Base-by-base conservation (phyloP, 2,797 vertebrate genomes). In the Limnodromus scolopaceus region DNA sequence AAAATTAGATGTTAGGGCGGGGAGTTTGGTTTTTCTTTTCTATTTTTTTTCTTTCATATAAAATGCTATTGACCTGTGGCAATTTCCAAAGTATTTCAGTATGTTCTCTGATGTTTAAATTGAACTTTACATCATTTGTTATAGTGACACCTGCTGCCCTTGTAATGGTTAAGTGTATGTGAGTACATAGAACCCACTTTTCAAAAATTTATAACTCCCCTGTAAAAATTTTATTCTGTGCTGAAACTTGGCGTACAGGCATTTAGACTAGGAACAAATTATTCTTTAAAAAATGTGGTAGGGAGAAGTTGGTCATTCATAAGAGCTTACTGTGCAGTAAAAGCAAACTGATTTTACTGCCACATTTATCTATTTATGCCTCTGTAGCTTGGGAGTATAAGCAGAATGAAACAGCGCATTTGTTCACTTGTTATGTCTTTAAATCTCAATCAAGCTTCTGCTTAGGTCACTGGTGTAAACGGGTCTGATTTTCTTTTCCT, bases 61-160 rank as follows among this genome's bases (percentile, higher is more conserved):
- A 95, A 95, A 87, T 63, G 32, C 84, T 92, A 78, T 61, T 89
- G 91, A 96, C 92, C 94, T 87, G 72, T 93, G 94, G 94, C 95
- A 91, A 74, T 97, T 97, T 96, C 93, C 87, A 95, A 86, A 95
- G 92, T 91, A 95, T 96, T 97, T 96, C 91, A 87, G 32, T 89
- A 63, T 71, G 84, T 93, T 93, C 92, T 96, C 72, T 97, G 95
- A 95, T 96, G 96, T 94, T 96, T 96, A 97, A 94, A 96, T 91
- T 85, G 80, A 89, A 89, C 80, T 97, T 97, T 97, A 94, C 95
- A 93, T 97, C 92, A 93, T 96, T 95, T 96, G 81, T 96, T 97
- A 72, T 75, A 95, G 72, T 93, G 94, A 91, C 95, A 97, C 95
- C 93, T 97, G 96, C 94, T 97, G 81, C 96, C 96, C 76, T 83